phyloP scores from a whole-genome alignment of 2,797 vertebrate species.

The Pachyuromys duprasi region DNA sequence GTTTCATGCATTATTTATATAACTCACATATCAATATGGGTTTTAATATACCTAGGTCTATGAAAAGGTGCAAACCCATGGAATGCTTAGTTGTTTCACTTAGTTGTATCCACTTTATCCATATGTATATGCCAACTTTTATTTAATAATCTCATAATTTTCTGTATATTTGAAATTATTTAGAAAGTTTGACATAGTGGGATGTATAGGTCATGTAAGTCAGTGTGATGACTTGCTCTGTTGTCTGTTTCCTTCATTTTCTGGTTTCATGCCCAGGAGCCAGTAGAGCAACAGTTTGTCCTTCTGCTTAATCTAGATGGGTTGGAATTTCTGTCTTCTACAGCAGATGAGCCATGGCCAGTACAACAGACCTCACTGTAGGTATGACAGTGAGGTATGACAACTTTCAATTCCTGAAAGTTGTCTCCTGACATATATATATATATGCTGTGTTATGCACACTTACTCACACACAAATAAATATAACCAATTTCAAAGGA shows the following conservation, averaged over 20 bases:
- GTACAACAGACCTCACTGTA: not conserved
- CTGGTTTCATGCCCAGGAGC: not conserved
- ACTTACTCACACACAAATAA: not conserved
- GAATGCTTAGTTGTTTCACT: not conserved
- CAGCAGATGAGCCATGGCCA: not conserved
- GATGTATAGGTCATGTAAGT: not conserved
- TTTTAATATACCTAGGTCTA: not conserved
- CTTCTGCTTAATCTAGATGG: not conserved
- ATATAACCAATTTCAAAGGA: not conserved
- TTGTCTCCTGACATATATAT: not conserved
- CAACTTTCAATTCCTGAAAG: not conserved
- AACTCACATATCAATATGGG: not conserved
- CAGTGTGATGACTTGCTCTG: not conserved
- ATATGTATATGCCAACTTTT: too few species aligned
- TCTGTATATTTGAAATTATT: not conserved
- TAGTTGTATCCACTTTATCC: too few species aligned
- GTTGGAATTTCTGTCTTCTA: not conserved
- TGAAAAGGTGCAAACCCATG: not conserved
- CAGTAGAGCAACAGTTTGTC: too few species aligned
- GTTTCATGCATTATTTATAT: not conserved
- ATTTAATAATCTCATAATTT: not conserved
- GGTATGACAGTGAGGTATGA: too few species aligned
- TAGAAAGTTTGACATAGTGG: not conserved
- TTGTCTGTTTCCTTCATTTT: not conserved
- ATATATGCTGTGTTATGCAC: not conserved